Base-by-base conservation (phyloP, 2,797 vertebrate species). In the Propithecus perrieri region DNA sequence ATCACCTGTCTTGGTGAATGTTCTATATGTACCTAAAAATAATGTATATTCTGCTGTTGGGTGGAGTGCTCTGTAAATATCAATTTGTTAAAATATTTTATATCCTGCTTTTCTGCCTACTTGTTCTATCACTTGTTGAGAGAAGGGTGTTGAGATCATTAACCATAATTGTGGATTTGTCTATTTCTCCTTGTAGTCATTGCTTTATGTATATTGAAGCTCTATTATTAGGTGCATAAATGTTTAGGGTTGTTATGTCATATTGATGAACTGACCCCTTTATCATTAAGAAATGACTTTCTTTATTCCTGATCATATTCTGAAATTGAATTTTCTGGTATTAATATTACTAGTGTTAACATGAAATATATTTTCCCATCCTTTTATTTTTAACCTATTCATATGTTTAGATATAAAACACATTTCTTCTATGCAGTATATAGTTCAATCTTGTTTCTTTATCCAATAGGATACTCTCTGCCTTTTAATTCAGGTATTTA, bases 1-100 rank as follows among this genome's bases (percentile, higher is more conserved):
- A 61, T 92, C 15, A 33, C 83, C 38, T 88, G 10, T 86, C 17
- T 92, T 89, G 43, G 57, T 93, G 89, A 88, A 41, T 94, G 28
- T 84, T 89, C 55, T 81, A 18, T 35, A 6, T 96, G 20, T 43
- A 41, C 7, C 28, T 55, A 7, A 87, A 87, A 91, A 76, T 88
- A 94, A 69, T 87, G 75, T 84, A 26, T 71, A 50, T 93, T 95
- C 61, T 94, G 26, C 7, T 88, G 4, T 72, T 94, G 48, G 80
- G 7, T 96, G n/a, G 28, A 79, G 6, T 85, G 69, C 35, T 83
- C 7, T 79, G 18, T 79, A 84, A 84, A 75, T 95, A 75, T 79
- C 46, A 96, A 7, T 72, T 94, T 89, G 33, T 85, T 95, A 57
- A 96, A 87, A 72, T 88, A 75, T 59, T 92, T 83, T 87, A 38